Conservation (phyloP, 1,140 invertebrate species). For the Aricia agestis region DNA sequence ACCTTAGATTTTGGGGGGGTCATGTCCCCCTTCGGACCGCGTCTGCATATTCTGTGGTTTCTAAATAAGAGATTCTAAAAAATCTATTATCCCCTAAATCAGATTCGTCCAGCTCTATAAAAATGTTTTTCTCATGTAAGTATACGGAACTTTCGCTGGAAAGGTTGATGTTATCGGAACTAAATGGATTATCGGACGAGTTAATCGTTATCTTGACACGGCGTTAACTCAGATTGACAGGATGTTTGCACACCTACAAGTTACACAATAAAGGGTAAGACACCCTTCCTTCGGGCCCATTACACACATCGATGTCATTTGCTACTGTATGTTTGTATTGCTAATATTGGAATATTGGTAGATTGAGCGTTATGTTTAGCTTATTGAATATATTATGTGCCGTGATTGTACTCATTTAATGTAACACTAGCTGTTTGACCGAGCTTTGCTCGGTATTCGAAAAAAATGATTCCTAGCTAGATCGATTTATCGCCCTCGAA, state of each 20-base stretch:
- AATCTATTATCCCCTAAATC: no score
- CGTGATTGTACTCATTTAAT: no score
- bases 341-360: neutral
- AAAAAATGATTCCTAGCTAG: no score
- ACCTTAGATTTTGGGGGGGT: no score
- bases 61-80: no score
- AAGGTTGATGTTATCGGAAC: slow-evolving; percentile 11
- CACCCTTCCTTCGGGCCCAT: neutral
- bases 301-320: slow-evolving; percentile 16
- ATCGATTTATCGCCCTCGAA: no score
- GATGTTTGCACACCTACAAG: slow-evolving; percentile 9
- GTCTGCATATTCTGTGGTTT: no score
- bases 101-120: slow-evolving; percentile 1
- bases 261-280: slow-evolving; percentile 8
- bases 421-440: no score
- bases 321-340: neutral
- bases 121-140: slow-evolving; percentile 36
- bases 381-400: no score
- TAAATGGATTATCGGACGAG: slow-evolving; percentile 14
- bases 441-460: no score
- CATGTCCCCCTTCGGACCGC: no score
- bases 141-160: slow-evolving; percentile 24
- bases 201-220: slow-evolving; percentile 16
- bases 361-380: no score
- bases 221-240: slow-evolving; percentile 5